phyloP scores from a whole-genome alignment of 92 coral and sea anemone genomes.

The Zoanthus sansibaricus region DNA sequence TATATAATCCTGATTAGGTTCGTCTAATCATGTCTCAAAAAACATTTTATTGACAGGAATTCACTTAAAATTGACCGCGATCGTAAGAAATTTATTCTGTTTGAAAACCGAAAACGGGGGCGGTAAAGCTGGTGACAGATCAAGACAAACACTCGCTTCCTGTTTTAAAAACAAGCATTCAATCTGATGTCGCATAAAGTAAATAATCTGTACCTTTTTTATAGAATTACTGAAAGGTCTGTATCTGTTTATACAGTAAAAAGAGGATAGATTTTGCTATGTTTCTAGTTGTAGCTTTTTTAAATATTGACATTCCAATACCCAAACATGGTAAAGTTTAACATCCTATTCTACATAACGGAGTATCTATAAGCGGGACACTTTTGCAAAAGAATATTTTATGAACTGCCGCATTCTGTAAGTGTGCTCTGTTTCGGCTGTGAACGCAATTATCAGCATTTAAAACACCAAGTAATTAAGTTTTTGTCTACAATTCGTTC shows the following conservation, averaged over 20 bases:
- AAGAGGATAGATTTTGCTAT: background rate
- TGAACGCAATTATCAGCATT: background rate
- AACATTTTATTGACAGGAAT: background rate
- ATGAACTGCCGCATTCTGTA: background rate
- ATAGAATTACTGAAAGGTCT: background rate
- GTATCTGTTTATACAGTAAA: background rate
- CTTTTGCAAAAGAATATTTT: background rate
- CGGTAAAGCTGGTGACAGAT: background rate
- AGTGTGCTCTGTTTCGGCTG: background rate
- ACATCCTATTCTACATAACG: background rate
- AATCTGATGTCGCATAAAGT: background rate
- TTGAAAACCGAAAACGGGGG: background rate
- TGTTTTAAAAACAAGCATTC: background rate
- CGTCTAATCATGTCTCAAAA: background rate
- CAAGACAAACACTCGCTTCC: background rate
- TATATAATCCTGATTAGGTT: too few relatives aligned
- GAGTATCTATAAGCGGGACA: background rate
- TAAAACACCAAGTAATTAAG: background rate
- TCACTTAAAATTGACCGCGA: background rate
- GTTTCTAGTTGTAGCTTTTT: background rate
- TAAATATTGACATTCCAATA: background rate
- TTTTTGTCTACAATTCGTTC: too few relatives aligned
- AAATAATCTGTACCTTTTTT: background rate
- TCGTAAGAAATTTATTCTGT: background rate
- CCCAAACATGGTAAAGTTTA: background rate